Conservation (phyloP, 2,113 vertebrate species). For the Festucalex cinctus region DNA sequence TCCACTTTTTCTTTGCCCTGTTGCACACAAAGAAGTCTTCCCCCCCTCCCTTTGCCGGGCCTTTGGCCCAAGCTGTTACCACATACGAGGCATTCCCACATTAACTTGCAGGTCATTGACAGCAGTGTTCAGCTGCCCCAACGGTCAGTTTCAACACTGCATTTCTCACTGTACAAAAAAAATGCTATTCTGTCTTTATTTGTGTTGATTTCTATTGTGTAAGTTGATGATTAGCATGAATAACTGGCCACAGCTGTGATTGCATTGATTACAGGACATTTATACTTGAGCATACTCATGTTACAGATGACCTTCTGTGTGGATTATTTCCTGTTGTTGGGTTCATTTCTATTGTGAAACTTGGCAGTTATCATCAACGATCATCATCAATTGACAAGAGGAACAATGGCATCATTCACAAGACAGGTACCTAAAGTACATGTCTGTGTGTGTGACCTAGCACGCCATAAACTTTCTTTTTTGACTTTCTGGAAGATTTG, state of each 20-base stretch:
- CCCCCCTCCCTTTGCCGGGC: slow-evolving; percentile 22
- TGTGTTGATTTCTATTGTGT: not conserved
- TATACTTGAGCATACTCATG: not conserved
- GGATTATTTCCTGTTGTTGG: too few relatives aligned
- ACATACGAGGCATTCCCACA: slow-evolving; percentile 54
- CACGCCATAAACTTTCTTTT: too few relatives aligned
- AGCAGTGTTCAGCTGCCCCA: slow-evolving; percentile 31
- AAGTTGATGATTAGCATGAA: not conserved
- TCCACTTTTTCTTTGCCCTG: slow-evolving; percentile 24
- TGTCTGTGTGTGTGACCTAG: too few relatives aligned
- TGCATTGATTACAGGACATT: not conserved
- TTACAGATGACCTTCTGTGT: too few relatives aligned
- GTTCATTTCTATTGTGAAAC: too few relatives aligned
- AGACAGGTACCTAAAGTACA: too few relatives aligned
- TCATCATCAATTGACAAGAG: too few relatives aligned
- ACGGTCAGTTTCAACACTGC: slow-evolving; percentile 17
- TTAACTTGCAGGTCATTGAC: slow-evolving; percentile 61
- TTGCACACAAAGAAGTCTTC: slow-evolving; percentile 50
- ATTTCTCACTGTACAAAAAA: not conserved
- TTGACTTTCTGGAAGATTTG: too few relatives aligned
- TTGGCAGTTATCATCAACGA: too few relatives aligned
- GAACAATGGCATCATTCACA: too few relatives aligned
- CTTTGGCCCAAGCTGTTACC: slow-evolving; percentile 47
- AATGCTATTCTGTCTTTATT: not conserved
- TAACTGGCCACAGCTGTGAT: not conserved